A percentile compares a stretch with the other conserved stretches of the same genome.
phyloP scores from a whole-genome alignment of 2,797 vertebrate genomes.

The Anguilla anguilla region DNA sequence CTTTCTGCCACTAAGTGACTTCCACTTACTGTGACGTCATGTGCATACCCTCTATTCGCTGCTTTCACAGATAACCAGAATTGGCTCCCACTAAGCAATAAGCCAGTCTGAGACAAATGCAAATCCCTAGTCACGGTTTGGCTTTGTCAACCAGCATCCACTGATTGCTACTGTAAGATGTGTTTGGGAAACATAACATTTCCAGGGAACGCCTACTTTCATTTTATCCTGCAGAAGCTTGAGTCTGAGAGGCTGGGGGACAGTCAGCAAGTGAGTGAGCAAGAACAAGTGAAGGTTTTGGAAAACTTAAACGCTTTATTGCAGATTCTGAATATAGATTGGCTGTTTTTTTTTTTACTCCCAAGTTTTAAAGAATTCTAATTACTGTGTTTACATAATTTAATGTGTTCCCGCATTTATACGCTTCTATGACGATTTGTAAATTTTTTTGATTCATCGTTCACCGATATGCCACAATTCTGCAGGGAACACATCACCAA shows the following conservation, averaged over 20 bases:
- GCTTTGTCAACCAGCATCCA: background rate
- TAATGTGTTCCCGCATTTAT: background rate
- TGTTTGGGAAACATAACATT: background rate
- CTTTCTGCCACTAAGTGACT: too few species aligned
- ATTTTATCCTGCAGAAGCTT: background rate
- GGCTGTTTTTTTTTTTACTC: background rate
- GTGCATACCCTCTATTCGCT: too few species aligned
- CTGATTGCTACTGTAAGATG: background rate
- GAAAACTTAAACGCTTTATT: background rate
- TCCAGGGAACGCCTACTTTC: background rate
- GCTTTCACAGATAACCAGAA: too few species aligned
- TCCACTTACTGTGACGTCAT: too few species aligned
- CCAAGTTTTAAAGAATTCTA: background rate
- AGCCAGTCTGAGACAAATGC: too few species aligned
- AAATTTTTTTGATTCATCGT: background rate
- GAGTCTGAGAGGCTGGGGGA: background rate
- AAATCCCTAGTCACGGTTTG: too few species aligned
- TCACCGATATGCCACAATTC: background rate
- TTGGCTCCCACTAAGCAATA: too few species aligned
- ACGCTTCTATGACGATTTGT: background rate
- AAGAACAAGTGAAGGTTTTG: background rate
- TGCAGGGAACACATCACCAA: background rate
- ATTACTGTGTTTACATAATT: background rate
- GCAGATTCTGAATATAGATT: background rate
- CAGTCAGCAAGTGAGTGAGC: constrained; percentile 2